Conservation (phyloP, 2,797 vertebrate species). For the Cirrhinus mrigala region DNA sequence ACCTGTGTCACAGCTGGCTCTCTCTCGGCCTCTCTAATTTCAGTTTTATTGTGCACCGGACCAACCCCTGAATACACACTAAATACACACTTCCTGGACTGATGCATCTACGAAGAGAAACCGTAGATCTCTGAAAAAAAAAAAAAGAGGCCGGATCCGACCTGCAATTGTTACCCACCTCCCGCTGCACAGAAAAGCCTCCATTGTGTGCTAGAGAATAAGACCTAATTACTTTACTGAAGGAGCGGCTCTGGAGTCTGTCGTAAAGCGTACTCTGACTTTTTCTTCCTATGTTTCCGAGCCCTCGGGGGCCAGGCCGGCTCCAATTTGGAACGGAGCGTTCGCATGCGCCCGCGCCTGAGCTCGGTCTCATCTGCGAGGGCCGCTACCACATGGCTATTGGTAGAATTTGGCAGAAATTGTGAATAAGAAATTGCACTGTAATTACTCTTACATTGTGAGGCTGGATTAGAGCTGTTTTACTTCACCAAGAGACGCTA, state of each 20-base stretch:
- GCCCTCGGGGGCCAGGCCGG: constrained; percentile 30
- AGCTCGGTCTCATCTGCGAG: constrained; percentile 37
- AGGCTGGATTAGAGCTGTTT: constrained; percentile 18
- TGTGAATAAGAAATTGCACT: constrained; percentile 37
- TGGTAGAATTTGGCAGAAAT: constrained; percentile 46
- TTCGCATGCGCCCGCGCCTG: background rate
- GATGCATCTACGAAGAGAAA: constrained; percentile 57
- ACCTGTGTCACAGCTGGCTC: constrained; percentile 70
- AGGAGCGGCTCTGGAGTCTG: constrained; percentile 41
- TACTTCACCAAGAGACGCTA: background rate
- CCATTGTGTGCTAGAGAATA: constrained; percentile 52
- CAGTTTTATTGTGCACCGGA: constrained; percentile 65
- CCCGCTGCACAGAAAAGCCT: constrained; percentile 30
- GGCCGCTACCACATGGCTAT: constrained; percentile 44
- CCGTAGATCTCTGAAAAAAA: constrained; percentile 55
- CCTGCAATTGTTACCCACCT: constrained; percentile 32
- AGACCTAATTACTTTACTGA: constrained; percentile 56
- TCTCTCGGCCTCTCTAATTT: constrained; percentile 59
- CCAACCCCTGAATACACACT: constrained; percentile 51
- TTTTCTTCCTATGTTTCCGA: constrained; percentile 39
- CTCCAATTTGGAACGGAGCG: constrained; percentile 38
- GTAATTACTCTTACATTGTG: constrained; percentile 44
- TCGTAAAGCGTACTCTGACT: constrained; percentile 40
- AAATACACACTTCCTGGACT: constrained; percentile 57
- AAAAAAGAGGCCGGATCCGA: constrained; percentile 35